Percentiles rank a stretch among this genome's conserved stretches.
These are phyloP conservation scores for Bathynomus jamesi DNA, from an alignment of 1,140 invertebrate species.

Conservation along the genomic window DNA sequence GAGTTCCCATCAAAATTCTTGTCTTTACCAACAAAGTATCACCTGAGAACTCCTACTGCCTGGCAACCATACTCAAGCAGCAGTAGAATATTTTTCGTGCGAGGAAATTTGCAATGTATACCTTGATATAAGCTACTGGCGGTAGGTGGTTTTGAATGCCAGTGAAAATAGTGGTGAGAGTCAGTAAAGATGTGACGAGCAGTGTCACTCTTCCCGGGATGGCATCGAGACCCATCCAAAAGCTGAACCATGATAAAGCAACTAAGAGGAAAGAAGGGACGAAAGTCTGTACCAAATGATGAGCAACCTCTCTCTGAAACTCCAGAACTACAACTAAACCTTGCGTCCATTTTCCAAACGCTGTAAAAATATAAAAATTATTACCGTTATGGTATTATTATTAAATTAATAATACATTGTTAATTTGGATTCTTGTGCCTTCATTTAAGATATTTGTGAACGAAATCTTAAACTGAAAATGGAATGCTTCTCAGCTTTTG, in stretches of 20 bases:
- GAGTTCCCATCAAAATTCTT: too few relatives aligned
- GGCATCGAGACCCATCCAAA: constrained; percentile 74
- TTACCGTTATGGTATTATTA: too few relatives aligned
- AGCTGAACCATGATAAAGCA: constrained; percentile 79
- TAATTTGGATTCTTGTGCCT: too few relatives aligned
- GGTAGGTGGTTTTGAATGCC: constrained; percentile 68
- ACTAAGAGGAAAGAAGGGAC: constrained; percentile 76
- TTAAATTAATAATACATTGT: too few relatives aligned
- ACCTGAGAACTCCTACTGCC: too few relatives aligned
- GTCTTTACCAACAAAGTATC: too few relatives aligned
- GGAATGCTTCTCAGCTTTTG: too few relatives aligned
- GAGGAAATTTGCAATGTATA: too few relatives aligned
- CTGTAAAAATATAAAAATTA: not conserved
- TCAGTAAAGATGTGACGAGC: constrained; percentile 72
- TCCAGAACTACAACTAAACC: constrained; percentile 62
- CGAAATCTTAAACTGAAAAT: too few relatives aligned
- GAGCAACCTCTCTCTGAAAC: constrained; percentile 74
- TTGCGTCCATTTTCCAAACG: not conserved
- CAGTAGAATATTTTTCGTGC: too few relatives aligned
- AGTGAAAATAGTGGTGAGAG: constrained; percentile 73
- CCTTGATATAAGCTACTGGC: constrained; percentile 70
- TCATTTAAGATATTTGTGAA: too few relatives aligned
- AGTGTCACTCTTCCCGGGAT: constrained; percentile 73
- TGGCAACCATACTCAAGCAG: too few relatives aligned
- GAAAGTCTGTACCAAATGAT: constrained; percentile 79